Base-by-base conservation (phyloP, 2,888 invertebrate genomes). In the Sinelater perroti region DNA sequence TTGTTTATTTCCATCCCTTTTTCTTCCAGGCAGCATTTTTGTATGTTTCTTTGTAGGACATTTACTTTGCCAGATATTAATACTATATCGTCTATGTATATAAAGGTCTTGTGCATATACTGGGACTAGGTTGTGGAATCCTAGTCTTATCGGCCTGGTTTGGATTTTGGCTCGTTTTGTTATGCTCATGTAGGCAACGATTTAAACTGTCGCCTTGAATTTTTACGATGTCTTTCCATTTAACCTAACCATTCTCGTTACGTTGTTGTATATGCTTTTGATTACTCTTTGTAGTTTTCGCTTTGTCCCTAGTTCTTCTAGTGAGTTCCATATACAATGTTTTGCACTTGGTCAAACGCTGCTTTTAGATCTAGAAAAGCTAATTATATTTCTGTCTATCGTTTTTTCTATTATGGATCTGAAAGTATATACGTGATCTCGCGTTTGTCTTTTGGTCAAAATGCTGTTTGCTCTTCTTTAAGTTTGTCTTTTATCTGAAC, bases 1-100 rank as follows among this genome's bases (percentile, higher is more conserved):
- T 42, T 42, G 42, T 42, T 42, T 26, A 42, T 14, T 21, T 42
- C 42, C 24, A 42, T 42, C 26, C 26, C 42, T 5, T 42, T 42
- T 21, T 42, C 42, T 13, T 26, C 3, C n/a, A 42, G 24, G 42
- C 42, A 42, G 24, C 42, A 42, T 42, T 14, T 42, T 42, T 42
- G n/a, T 2, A 40, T n/a, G 20, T 40, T 40, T 17, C 40, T 40
- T 20, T 40, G 40, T 20, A 40, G 10, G 11, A 7, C 5, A 17
- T 20, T 40, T 35, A 35, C 35, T 16, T 35, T 35, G 35, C 16
- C 2, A 40, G 40, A 18, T 20, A 18, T 21, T 40, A 40, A 11
- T 4, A 20, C 40, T 11, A 40, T 40, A 40, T 40, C 3, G 21
- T 40, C 40, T 40, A 21, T 21, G 21, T 40, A 40, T 11, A 40